phyloP scores from a whole-genome alignment of 2,888 invertebrate species.

The Tetragnatha montana region DNA sequence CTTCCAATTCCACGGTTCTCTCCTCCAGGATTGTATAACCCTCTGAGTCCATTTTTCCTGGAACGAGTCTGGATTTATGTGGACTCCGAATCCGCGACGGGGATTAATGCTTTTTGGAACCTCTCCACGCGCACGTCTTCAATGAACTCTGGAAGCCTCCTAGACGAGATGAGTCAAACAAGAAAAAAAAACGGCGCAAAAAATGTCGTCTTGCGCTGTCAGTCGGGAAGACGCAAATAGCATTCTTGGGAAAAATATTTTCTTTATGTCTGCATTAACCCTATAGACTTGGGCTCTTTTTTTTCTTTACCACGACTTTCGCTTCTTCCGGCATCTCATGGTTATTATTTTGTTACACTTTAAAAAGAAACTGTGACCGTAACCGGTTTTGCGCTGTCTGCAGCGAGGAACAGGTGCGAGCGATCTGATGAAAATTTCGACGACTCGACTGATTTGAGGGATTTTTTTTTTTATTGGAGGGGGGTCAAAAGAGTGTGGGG shows the following conservation, averaged over 20 bases:
- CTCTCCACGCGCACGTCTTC: slow-evolving; percentile 65
- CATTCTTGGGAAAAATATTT: slow-evolving; percentile 47
- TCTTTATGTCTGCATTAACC: slow-evolving; percentile 54
- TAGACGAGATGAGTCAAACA: slow-evolving; percentile 3
- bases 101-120: slow-evolving; percentile 64
- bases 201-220: slow-evolving; percentile 32
- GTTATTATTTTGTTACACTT: slow-evolving; percentile 59
- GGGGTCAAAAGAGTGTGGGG: not conserved
- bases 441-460: not conserved
- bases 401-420: not conserved
- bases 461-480: not conserved
- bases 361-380: slow-evolving; percentile 22
- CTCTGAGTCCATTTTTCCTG: not conserved
- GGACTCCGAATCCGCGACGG: not conserved
- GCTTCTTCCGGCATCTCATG: slow-evolving; percentile 61
- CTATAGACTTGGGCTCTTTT: slow-evolving; percentile 7
- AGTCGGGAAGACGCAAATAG: slow-evolving; percentile 50
- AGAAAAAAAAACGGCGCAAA: slow-evolving; percentile 33
- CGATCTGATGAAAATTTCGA: not conserved
- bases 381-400: slow-evolving; percentile 38
- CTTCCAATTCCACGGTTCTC: no score
- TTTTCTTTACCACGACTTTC: slow-evolving; percentile 8
- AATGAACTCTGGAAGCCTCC: slow-evolving; percentile 50
- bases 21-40: not conserved
- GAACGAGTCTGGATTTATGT: not conserved